phyloP scores from a whole-genome alignment of 1,140 invertebrate genomes.

The Tetraneura akinire region DNA sequence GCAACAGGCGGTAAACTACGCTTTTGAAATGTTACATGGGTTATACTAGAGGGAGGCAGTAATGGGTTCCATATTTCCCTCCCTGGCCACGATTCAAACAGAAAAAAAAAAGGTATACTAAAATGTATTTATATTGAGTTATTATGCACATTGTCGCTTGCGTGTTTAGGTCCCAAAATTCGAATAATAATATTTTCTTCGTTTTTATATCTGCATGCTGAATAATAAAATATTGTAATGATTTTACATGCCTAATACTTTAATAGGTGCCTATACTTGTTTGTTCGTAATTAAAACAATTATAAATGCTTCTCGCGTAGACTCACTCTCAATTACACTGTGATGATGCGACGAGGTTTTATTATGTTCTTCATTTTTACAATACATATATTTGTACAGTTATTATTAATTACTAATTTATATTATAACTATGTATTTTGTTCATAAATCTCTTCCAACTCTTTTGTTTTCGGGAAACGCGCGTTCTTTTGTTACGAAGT shows the following conservation, averaged over 20 bases:
- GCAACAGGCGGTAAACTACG: background rate
- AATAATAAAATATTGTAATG: background rate
- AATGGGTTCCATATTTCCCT: too few species aligned
- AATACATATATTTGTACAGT: too few species aligned
- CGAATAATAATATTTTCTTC: background rate
- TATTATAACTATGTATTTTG: background rate
- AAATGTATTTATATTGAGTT: too few species aligned
- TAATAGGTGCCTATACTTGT: background rate
- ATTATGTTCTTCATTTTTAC: background rate
- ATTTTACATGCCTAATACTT: too few species aligned
- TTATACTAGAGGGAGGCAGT: too few species aligned
- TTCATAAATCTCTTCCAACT: background rate
- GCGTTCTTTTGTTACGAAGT: constrained; percentile 10
- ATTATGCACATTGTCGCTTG: background rate
- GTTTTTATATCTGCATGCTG: background rate
- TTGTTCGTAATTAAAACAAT: constrained; percentile 20
- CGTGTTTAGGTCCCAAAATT: background rate
- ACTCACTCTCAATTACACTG: too few species aligned
- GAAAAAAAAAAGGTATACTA: too few species aligned
- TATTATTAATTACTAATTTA: background rate
- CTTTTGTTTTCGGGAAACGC: background rate
- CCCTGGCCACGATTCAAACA: too few species aligned
- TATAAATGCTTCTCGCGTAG: background rate
- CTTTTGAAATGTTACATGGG: background rate
- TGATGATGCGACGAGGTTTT: too few species aligned